Evolutionary conservation across 2,797 vertebrate genomes (phyloP).

Genomic region (Lutjanus campechanus): DNA sequence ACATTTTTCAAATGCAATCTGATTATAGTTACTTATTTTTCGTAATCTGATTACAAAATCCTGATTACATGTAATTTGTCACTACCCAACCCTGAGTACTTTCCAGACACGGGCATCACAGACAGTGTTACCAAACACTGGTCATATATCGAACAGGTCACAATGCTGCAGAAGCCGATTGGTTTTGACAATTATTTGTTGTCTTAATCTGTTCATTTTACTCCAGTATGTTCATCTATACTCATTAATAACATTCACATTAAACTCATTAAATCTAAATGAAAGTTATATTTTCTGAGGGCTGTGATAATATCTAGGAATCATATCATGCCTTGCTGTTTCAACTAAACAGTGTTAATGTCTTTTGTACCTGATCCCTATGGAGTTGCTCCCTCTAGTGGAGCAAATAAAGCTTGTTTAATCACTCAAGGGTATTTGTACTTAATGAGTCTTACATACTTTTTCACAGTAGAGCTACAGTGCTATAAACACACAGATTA

Average conservation of each 20-base stretch:
- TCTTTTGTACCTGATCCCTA: conserved; percentile 54
- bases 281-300: conserved; percentile 1
- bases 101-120: no score
- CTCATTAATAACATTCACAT: conserved; percentile 43
- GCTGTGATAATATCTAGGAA: neutral
- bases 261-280: conserved; percentile 23
- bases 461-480: neutral
- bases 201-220: conserved; percentile 6
- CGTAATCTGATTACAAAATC: no score
- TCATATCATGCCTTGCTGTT: conserved; percentile 6
- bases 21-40: no score
- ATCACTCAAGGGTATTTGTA: neutral
- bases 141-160: neutral
- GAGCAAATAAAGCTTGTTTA: conserved; percentile 37
- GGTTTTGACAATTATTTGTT: neutral
- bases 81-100: no score
- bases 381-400: conserved; percentile 84
- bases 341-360: conserved; percentile 16
- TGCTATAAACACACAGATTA: conserved; percentile 16
- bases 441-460: conserved; percentile 9
- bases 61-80: no score
- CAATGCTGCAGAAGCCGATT: neutral
- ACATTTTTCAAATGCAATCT: no score
- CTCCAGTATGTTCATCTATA: conserved; percentile 31
- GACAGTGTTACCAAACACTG: no score